Evolutionary conservation across 2,888 invertebrate species (phyloP).

Genomic region (Noctua comes): DNA sequence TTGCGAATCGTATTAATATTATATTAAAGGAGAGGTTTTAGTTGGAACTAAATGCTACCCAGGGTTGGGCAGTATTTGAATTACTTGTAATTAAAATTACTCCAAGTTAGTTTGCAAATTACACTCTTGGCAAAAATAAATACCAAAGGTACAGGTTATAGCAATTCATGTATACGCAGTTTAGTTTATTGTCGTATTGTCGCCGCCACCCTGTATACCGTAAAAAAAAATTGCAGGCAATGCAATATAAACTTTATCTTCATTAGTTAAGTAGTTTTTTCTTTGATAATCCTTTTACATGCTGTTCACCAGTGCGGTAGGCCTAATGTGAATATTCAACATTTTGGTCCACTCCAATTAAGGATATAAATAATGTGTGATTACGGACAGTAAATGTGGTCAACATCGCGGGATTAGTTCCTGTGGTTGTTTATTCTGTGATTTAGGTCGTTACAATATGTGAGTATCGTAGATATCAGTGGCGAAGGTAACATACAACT

Average conservation of each 20-base stretch:
- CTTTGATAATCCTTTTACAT: not conserved
- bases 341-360: constrained; percentile 11
- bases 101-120: too few relatives aligned
- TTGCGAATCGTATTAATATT: constrained; percentile 27
- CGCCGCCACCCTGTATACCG: too few relatives aligned
- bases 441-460: not conserved
- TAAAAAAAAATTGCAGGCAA: too few relatives aligned
- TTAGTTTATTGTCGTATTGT: too few relatives aligned
- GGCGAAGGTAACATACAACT: too few relatives aligned
- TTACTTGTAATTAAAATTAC: too few relatives aligned
- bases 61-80: too few relatives aligned
- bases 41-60: not conserved
- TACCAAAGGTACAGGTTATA: too few relatives aligned
- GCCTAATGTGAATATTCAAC: constrained; percentile 17
- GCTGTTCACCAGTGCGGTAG: not conserved
- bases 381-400: constrained; percentile 17
- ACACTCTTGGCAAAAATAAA: too few relatives aligned
- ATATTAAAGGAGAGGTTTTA: constrained; percentile 6
- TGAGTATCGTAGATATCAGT: too few relatives aligned
- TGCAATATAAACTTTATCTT: not conserved
- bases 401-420: constrained; percentile 21
- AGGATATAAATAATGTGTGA: constrained; percentile 28
- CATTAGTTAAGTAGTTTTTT: not conserved
- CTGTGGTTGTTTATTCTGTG: constrained; percentile 24
- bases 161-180: too few relatives aligned